Evolutionary conservation across 2,113 vertebrate species (phyloP), one percentile per base, ranked within the genome.

Genomic region (Zosterops hypoxanthus): DNA sequence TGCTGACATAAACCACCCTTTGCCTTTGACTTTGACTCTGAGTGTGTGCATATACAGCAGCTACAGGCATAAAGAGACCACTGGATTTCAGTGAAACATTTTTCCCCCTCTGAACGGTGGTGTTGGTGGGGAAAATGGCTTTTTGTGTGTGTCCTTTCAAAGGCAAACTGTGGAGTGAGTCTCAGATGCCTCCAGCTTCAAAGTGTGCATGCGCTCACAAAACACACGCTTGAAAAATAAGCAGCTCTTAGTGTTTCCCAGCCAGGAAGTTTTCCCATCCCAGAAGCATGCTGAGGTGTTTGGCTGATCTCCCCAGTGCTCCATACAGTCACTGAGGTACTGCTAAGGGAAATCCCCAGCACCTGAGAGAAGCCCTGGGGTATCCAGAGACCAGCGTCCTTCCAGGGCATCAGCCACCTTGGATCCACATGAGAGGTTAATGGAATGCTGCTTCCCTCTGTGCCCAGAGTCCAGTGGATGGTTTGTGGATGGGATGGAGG

Each of bases 1-100:
- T 25, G 46, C 96, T 85, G 94, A 97, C 97, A 97, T 46, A 91
- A 97, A 90, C 97, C 95, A 97, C 95, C 82, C 97, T 96, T 94
- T 97, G 97, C 95, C 97, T 97, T 97, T 98, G 98, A 97, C 98
- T 98, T 98, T 98, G 98, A 97, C 96, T 97, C n/a, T n/a, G 46
- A 85, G 92, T 47, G 88, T 29, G 66, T 71, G 56, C 4, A 8
- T 8, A 5, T 44, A 56, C 34, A 72, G 47, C 28, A 17, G 46
- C 61, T 60, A 36, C 5, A 36, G 68, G 50, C 55, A 68, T 61
- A 86, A 1, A 21, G 91, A 92, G 65, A 75, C 49, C 82, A 61
- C 50, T 15, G 85, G 52, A 53, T 73, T 94, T 96, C 86, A 82
- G 39, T 63, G 34, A 95, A 75, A 56, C 23, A 29, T 78, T 44